Percentiles rank a stretch among this genome's conserved stretches.
Evolutionary conservation across 1,140 invertebrate species (phyloP).

Genomic region (Hetaerina americana): DNA sequence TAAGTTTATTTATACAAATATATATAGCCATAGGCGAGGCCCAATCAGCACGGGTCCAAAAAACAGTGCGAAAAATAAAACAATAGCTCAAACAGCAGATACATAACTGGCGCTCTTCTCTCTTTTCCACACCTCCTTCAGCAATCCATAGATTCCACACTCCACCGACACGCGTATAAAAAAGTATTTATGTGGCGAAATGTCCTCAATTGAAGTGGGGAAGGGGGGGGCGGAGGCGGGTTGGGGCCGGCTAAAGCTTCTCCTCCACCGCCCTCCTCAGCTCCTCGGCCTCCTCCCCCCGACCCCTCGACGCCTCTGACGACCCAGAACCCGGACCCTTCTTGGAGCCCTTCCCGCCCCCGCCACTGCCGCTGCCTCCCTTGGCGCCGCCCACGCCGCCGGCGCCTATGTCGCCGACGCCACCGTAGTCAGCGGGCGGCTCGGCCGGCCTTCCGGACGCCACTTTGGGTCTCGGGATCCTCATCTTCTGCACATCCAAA

Average conservation of each 20-base stretch:
- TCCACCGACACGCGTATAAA: too few relatives aligned
- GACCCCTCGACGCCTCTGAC: slow-evolving; percentile 32
- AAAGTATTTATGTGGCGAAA: too few relatives aligned
- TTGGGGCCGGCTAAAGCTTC: slow-evolving; percentile 50
- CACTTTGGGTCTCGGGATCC: slow-evolving; percentile 72
- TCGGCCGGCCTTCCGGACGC: slow-evolving; percentile 38
- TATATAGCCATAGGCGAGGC: too few relatives aligned
- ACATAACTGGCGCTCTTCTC: too few relatives aligned
- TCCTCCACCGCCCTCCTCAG: slow-evolving; percentile 54
- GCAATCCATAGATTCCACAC: too few relatives aligned
- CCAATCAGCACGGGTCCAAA: too few relatives aligned
- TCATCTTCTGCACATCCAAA: slow-evolving; percentile 63
- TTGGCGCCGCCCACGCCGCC: neutral
- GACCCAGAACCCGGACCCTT: slow-evolving; percentile 24
- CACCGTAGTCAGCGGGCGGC: slow-evolving; percentile 50
- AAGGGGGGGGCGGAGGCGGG: too few relatives aligned
- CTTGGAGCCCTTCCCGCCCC: slow-evolving; percentile 25
- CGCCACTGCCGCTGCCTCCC: neutral
- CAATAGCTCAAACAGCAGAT: too few relatives aligned
- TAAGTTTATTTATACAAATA: too few relatives aligned
- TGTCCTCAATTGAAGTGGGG: too few relatives aligned
- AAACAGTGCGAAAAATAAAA: too few relatives aligned
- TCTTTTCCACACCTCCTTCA: too few relatives aligned
- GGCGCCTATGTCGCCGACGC: slow-evolving; percentile 30
- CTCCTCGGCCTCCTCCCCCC: slow-evolving; percentile 57